A percentile compares a stretch with the other conserved stretches of the same genome.
Conservation (phyloP, 2,113 vertebrate genomes). For the Pedetes capensis region DNA sequence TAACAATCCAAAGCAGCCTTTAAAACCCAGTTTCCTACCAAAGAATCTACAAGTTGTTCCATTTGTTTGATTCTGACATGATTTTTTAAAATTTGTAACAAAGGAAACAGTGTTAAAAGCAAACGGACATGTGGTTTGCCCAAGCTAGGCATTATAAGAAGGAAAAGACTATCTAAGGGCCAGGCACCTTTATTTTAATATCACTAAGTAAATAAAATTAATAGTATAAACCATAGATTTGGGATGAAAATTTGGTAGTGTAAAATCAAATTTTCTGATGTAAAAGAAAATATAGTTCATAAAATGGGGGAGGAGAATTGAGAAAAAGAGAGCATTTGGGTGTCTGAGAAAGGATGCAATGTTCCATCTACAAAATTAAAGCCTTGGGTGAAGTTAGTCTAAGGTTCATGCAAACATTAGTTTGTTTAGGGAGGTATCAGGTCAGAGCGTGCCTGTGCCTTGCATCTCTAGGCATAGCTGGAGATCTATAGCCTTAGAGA, state of each 20-base stretch:
- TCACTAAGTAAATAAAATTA: neutral
- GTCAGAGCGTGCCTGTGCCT: neutral
- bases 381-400: neutral
- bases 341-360: neutral
- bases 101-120: neutral
- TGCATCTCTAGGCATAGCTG: neutral
- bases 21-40: neutral
- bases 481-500: neutral
- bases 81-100: neutral
- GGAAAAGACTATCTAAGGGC: neutral
- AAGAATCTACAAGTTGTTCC: neutral
- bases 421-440: neutral
- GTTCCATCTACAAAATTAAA: neutral
- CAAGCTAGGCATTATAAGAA: neutral
- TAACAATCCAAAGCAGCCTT: neutral
- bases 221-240: neutral
- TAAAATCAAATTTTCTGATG: neutral
- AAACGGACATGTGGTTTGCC: neutral
- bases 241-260: neutral
- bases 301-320: neutral
- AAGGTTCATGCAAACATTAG: neutral
- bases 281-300: neutral
- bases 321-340: neutral
- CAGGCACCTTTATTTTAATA: neutral
- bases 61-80: neutral